These are phyloP conservation scores for Leucophenga montana DNA, from an alignment of 2,888 invertebrate genomes.

Conservation along the genomic window DNA sequence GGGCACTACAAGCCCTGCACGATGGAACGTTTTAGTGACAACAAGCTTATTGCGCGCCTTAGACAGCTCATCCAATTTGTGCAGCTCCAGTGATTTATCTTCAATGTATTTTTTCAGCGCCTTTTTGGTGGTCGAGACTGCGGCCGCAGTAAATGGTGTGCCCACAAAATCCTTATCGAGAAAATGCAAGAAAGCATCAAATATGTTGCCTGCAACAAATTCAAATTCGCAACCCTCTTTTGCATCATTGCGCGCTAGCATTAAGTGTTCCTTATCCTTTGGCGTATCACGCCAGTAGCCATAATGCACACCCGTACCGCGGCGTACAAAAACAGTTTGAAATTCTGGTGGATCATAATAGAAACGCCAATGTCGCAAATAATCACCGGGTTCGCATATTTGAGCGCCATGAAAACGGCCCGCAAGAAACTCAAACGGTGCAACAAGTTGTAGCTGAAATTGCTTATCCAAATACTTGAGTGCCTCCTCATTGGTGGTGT, in stretches of 20 bases:
- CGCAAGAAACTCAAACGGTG: constrained; percentile 88
- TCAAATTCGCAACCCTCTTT: constrained; percentile 80
- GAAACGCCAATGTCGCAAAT: constrained; percentile 90
- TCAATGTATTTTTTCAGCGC: constrained; percentile 79
- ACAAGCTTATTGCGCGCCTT: constrained; percentile 77
- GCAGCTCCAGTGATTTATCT: constrained; percentile 76
- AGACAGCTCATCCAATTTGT: constrained; percentile 76
- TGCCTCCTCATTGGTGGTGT: constrained; percentile 73
- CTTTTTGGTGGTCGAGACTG: constrained; percentile 77
- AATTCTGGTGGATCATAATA: constrained; percentile 96
- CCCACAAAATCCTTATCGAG: constrained; percentile 64
- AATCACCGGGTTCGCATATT: constrained; percentile 77
- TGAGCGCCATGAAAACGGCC: constrained; percentile 76
- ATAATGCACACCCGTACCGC: constrained; percentile 84
- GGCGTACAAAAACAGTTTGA: constrained; percentile 84
- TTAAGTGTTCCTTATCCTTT: constrained; percentile 80
- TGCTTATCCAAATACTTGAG: constrained; percentile 77
- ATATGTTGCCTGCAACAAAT: constrained; percentile 77
- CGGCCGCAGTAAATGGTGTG: constrained; percentile 79
- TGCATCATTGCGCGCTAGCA: constrained; percentile 83
- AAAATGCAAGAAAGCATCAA: constrained; percentile 68
- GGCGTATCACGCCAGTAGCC: constrained; percentile 93
- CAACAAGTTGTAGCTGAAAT: constrained; percentile 84
- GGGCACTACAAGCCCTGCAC: constrained; percentile 89
- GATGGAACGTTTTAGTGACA: constrained; percentile 84